phyloP scores from a whole-genome alignment of 2,797 vertebrate species.

The Rhinogobio ventralis region DNA sequence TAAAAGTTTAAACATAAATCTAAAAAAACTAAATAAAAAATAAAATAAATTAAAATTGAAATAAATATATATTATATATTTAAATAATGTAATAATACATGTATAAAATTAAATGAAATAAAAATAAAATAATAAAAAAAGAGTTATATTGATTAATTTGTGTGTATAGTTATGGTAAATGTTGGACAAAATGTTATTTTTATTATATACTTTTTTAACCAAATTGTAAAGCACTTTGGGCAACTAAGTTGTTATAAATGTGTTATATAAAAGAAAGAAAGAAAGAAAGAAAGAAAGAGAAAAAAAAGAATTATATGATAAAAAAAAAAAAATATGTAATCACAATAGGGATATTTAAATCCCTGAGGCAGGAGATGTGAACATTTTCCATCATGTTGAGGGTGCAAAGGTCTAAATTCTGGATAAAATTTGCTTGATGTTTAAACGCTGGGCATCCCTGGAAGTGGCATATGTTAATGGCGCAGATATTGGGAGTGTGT shows the following conservation, averaged over 20 bases:
- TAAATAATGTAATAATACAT: not conserved
- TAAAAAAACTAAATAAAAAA: not conserved
- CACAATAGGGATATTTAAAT: not conserved
- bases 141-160: not conserved
- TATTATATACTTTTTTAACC: not conserved
- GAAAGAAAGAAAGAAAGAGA: too few species aligned
- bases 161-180: not conserved
- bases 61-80: too few species aligned
- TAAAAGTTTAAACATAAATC: not conserved
- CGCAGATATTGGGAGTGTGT: slow-evolving; percentile 79
- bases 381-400: not conserved
- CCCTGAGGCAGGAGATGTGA: not conserved
- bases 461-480: slow-evolving; percentile 80
- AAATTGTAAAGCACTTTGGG: not conserved
- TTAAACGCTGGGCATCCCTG: slow-evolving; percentile 55
- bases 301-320: not conserved
- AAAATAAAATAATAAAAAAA: not conserved
- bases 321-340: not conserved
- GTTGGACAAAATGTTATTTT: not conserved
- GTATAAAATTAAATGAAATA: not conserved
- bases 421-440: slow-evolving; percentile 8
- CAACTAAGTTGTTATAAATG: not conserved
- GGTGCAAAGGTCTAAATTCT: not conserved
- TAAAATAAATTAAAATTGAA: too few species aligned
- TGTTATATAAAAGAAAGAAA: not conserved